Conservation (phyloP, 2,797 vertebrate genomes). For the Falco novaeseelandiae region DNA sequence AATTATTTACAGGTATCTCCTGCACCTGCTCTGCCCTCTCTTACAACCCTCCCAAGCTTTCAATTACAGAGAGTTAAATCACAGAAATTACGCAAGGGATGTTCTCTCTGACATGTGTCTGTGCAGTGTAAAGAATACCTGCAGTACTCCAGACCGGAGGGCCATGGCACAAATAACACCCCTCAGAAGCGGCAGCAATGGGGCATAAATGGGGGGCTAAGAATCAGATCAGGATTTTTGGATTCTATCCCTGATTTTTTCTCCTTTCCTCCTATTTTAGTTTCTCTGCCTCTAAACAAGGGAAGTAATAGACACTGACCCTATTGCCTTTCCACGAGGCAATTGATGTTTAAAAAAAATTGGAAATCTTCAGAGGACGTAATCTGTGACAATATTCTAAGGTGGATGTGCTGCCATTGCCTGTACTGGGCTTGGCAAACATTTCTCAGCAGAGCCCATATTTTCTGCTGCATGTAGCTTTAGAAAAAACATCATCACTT, state of each 20-base stretch:
- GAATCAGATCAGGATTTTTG: neutral
- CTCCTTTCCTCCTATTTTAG: neutral
- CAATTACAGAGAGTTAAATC: neutral
- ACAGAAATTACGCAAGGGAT: neutral
- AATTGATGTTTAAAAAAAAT: neutral
- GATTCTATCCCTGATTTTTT: neutral
- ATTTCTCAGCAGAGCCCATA: slow-evolving; percentile 5
- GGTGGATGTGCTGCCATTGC: neutral
- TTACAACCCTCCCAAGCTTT: neutral
- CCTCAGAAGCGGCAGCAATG: neutral
- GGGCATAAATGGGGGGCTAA: neutral
- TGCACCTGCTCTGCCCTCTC: neutral
- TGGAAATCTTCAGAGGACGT: neutral
- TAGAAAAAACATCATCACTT: slow-evolving; percentile 51
- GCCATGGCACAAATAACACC: neutral
- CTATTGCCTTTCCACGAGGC: neutral
- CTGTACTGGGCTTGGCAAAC: neutral
- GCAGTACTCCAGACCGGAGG: neutral
- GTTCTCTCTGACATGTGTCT: accelerated
- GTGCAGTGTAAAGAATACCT: neutral
- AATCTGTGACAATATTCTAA: neutral
- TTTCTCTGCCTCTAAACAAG: neutral
- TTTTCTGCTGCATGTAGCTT: slow-evolving; percentile 46
- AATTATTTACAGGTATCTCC: neutral
- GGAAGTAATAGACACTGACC: neutral